These are phyloP conservation scores for Pollachius pollachius DNA, from an alignment of 2,113 vertebrate genomes.

Conservation along the genomic window DNA sequence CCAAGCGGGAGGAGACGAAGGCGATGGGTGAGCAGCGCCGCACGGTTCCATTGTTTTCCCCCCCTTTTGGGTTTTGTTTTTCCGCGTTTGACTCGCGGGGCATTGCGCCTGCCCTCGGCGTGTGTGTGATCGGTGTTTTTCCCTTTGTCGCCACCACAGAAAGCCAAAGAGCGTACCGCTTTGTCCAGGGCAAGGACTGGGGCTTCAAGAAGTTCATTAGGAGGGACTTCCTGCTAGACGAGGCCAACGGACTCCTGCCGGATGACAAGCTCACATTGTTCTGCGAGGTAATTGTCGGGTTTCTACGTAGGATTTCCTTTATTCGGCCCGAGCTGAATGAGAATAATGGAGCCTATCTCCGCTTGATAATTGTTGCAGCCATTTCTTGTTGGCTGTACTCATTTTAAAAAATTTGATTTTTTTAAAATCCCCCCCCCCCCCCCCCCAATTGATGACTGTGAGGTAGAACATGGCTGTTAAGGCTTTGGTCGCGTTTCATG, in stretches of 20 bases:
- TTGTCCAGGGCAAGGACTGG: constrained; percentile 99
- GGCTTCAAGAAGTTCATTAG: constrained; percentile 99
- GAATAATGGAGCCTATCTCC: neutral
- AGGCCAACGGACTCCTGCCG: constrained; percentile 95
- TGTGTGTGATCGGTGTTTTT: neutral
- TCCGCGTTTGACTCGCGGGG: neutral
- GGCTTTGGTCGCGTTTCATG: no score
- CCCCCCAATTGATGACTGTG: no score
- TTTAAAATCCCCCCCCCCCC: no score
- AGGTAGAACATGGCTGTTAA: no score
- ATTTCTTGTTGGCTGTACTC: no score
- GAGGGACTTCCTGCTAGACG: constrained; percentile 97
- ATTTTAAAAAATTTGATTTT: no score
- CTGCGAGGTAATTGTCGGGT: constrained; percentile 85
- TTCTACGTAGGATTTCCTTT: neutral
- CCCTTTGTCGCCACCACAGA: constrained; percentile 70
- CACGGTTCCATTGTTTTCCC: neutral
- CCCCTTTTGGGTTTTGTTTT: neutral
- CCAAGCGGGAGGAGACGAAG: constrained; percentile 98
- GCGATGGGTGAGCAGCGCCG: constrained; percentile 88
- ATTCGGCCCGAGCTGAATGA: neutral
- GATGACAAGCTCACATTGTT: constrained; percentile 98
- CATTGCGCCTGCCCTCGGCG: no score
- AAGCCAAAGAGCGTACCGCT: constrained; percentile 99
- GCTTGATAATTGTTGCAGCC: no score